Percentiles rank a stretch among this genome's conserved stretches.
These are phyloP conservation scores for Drosophila flavopinicola DNA, from an alignment of 2,888 invertebrate species.

Conservation along the genomic window DNA sequence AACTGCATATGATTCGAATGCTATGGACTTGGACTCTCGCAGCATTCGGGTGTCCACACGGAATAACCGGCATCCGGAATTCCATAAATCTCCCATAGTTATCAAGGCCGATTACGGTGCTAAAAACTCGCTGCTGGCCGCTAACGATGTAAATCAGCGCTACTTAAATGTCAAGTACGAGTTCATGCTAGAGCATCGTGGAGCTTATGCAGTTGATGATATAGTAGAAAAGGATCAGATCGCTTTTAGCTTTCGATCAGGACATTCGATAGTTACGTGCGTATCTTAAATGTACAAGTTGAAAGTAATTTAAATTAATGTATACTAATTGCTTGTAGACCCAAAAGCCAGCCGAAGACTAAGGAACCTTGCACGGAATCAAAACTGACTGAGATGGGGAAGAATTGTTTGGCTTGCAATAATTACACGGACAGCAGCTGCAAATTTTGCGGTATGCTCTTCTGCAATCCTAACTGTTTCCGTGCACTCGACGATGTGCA, in stretches of 20 bases:
- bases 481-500: slow-evolving; percentile 42
- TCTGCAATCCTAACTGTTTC: slow-evolving; percentile 79
- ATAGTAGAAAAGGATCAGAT: slow-evolving; percentile 19
- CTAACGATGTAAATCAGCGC: slow-evolving; percentile 59
- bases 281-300: slow-evolving; percentile 16
- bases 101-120: slow-evolving; percentile 52
- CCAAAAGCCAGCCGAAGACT: neutral
- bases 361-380: neutral
- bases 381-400: slow-evolving; percentile 2
- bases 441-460: slow-evolving; percentile 58
- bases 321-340: slow-evolving; percentile 7
- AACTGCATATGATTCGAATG: neutral
- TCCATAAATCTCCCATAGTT: slow-evolving; percentile 49
- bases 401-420: slow-evolving; percentile 40
- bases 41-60: slow-evolving; percentile 59
- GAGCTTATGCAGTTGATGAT: slow-evolving; percentile 30
- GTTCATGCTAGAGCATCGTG: slow-evolving; percentile 70
- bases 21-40: slow-evolving; percentile 36
- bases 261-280: slow-evolving; percentile 67
- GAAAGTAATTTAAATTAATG: no score
- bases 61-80: slow-evolving; percentile 62
- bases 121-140: slow-evolving; percentile 49
- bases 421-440: slow-evolving; percentile 47
- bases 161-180: slow-evolving; percentile 71
- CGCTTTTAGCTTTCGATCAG: slow-evolving; percentile 63